Percentiles rank a stretch among this genome's conserved stretches.
These are phyloP conservation scores for Bradypus variegatus DNA, from an alignment of 2,797 vertebrate genomes.

Conservation along the genomic window DNA sequence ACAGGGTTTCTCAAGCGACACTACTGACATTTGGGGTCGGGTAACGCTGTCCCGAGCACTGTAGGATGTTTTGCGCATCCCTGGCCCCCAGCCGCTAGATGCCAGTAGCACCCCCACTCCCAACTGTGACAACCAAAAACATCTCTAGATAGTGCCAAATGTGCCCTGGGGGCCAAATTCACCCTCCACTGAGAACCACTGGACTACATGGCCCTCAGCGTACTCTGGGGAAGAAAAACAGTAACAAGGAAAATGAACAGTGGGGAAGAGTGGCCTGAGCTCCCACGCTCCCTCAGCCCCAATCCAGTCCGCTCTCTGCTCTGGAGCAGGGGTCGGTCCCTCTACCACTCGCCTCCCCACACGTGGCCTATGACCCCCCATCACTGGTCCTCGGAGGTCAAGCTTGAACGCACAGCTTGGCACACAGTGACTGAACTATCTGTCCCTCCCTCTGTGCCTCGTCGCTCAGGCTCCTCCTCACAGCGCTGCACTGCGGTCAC, in stretches of 20 bases:
- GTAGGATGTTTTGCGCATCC: neutral
- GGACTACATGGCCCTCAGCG: neutral
- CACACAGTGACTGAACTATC: neutral
- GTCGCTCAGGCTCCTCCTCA: neutral
- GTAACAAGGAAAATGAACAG: neutral
- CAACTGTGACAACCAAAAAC: neutral
- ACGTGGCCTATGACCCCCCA: neutral
- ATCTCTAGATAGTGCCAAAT: neutral
- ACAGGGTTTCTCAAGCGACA: neutral
- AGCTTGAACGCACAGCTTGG: neutral
- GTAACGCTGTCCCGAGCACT: neutral
- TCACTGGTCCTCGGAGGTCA: neutral
- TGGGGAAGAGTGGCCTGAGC: neutral
- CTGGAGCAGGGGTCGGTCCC: neutral
- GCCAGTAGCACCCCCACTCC: neutral
- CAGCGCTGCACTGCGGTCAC: neutral
- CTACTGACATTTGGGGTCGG: neutral
- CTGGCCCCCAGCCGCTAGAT: too few species aligned
- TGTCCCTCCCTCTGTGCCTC: neutral
- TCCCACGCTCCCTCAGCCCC: neutral
- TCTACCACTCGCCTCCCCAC: neutral
- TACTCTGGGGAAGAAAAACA: neutral
- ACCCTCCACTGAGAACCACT: neutral
- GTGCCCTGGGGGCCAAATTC: neutral
- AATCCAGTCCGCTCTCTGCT: neutral